Evolutionary conservation across 2,797 vertebrate species (phyloP), one percentile per base, ranked within the genome.

Genomic region (Denticeps clupeoides): DNA sequence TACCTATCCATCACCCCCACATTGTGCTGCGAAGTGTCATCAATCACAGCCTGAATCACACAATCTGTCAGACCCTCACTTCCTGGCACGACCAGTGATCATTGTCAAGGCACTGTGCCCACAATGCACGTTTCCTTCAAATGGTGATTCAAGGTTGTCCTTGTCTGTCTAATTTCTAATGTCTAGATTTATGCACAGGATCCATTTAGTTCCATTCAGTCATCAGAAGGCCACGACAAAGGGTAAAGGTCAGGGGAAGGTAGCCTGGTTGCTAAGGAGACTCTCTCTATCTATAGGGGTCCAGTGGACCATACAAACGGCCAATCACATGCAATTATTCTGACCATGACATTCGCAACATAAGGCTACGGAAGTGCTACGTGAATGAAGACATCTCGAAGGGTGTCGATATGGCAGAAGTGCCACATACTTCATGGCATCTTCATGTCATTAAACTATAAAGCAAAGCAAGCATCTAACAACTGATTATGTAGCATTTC

Each of bases 1-100:
- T 74, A 78, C 63, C 71, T 77, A 72, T 79, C 78, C 65, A 68
- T 81, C 75, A 76, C 42, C 16, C 5, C 50, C 31, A 67, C 58
- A 76, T 80, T 78, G 75, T 70, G 45, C 47, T 44, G 19, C 51
- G 60, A 60, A 73, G 73, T 64, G 59, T 60, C 74, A 70, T 78
- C 68, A 68, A 69, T 84, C 79, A 69, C 61, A 55, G 29, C 50
- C 73, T 73, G 62, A 64, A 65, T 75, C 67, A 60, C 11, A 18
- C 67, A 25, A 75, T 74, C 66, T 67, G 72, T 80, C 75, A 75
- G 32, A 51, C 59, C 59, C 41, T 53, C 44, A 56, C 65, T 77
- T 49, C 62, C 49, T 51, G 10, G 69, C 58, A 56, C 49, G 62
- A 63, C 67, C 53, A 60, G 65, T 54, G 38, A 64, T 72, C 63